Conservation (phyloP, 2,113 vertebrate species). For the Notechis scutatus region DNA sequence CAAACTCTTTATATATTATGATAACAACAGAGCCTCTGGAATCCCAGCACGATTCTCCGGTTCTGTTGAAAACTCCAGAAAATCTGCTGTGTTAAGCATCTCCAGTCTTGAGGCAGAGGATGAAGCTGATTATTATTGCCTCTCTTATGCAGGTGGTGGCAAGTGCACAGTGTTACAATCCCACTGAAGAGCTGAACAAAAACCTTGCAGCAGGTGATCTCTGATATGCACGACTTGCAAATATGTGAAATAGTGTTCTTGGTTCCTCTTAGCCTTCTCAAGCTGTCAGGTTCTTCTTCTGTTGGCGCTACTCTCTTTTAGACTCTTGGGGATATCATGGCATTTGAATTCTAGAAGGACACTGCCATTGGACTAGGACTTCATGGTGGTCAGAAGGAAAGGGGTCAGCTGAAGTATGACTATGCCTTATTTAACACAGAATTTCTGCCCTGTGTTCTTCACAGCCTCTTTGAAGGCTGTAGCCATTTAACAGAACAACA, state of each 20-base stretch:
- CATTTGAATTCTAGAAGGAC: not conserved
- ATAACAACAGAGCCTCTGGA: rapidly evolving
- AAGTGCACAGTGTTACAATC: not conserved
- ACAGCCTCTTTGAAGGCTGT: not conserved
- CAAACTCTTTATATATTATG: rapidly evolving
- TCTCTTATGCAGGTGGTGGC: rapidly evolving
- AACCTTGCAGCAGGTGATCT: not conserved
- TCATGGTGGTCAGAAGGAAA: not conserved
- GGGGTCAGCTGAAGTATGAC: not conserved
- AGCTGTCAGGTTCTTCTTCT: no score
- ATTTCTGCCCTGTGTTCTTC: not conserved
- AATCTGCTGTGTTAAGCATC: not conserved
- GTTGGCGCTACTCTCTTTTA: no score
- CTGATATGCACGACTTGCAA: not conserved
- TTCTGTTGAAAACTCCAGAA: not conserved
- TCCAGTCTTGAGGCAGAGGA: not conserved
- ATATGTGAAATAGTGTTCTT: not conserved
- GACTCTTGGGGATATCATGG: no score
- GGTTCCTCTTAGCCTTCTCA: no score
- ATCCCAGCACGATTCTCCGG: not conserved
- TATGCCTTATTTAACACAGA: not conserved
- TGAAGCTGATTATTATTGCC: not conserved
- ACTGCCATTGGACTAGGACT: not conserved
- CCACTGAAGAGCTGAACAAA: not conserved
- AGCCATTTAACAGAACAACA: not conserved